These are phyloP conservation scores for Alviniconcha marisindica DNA, from an alignment of 1,140 invertebrate genomes.

Conservation along the genomic window DNA sequence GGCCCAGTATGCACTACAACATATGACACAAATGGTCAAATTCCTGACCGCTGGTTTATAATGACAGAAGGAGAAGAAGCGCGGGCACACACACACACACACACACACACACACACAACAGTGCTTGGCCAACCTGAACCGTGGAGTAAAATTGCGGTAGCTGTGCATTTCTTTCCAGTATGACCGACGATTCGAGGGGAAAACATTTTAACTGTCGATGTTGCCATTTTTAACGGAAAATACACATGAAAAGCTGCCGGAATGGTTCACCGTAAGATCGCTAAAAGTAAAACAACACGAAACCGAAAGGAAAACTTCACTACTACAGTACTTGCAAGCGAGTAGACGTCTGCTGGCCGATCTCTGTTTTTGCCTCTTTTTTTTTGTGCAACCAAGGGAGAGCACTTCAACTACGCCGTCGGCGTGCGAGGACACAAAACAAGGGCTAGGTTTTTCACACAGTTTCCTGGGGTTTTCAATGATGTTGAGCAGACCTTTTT, in stretches of 20 bases:
- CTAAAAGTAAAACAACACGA: too few species aligned
- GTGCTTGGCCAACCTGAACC: conserved; percentile 4
- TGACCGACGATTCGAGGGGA: conserved; percentile 7
- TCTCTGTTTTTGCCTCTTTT: too few species aligned
- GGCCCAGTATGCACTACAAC: too few species aligned
- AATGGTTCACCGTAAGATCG: too few species aligned
- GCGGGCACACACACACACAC: not conserved
- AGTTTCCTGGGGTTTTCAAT: not conserved
- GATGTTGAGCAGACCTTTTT: conserved; percentile 10
- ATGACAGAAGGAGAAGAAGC: not conserved
- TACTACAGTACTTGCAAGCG: too few species aligned
- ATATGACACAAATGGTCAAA: too few species aligned
- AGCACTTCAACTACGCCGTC: not conserved
- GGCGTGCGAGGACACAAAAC: not conserved
- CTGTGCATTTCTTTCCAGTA: conserved; percentile 28
- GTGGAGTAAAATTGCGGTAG: not conserved
- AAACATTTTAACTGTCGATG: not conserved
- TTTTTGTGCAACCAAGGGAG: not conserved
- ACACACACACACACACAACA: not conserved
- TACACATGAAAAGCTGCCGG: too few species aligned
- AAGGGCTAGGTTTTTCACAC: not conserved
- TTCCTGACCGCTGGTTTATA: too few species aligned
- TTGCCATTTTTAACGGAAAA: not conserved
- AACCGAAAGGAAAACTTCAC: too few species aligned
- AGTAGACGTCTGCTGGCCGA: not conserved